phyloP scores from a whole-genome alignment of 2,113 vertebrate species.

The Terrapene triunguis region DNA sequence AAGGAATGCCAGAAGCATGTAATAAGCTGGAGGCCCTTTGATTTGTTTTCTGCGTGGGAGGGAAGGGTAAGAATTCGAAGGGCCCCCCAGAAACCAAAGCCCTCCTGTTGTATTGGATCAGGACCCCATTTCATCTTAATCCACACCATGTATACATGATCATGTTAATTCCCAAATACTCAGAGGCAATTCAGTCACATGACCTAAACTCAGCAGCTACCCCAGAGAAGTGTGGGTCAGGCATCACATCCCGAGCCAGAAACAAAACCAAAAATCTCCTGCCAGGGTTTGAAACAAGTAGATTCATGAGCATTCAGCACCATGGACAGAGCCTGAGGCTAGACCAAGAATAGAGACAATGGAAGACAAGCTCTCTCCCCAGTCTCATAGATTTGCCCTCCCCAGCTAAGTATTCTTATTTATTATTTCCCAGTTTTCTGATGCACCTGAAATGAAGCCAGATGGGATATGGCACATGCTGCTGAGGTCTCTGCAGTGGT shows the following conservation, averaged over 20 bases:
- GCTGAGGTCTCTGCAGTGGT: not conserved
- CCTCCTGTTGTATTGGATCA: not conserved
- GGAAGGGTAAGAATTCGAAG: not conserved
- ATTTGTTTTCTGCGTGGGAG: not conserved
- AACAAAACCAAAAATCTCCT: not conserved
- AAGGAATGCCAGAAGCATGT: not conserved
- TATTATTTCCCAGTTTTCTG: not conserved
- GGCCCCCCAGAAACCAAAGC: not conserved
- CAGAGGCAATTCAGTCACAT: not conserved
- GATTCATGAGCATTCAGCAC: not conserved
- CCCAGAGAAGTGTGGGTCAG: not conserved
- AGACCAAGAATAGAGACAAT: not conserved
- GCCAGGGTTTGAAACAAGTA: not conserved
- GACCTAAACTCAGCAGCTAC: not conserved
- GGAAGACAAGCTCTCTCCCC: fast-evolving
- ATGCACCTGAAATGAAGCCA: not conserved
- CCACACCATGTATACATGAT: not conserved
- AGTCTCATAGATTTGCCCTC: not conserved
- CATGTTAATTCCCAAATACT: not conserved
- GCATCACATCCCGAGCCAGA: not conserved
- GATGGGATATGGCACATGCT: not conserved
- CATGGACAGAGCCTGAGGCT: not conserved
- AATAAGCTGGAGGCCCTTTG: not conserved
- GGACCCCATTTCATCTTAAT: not conserved
- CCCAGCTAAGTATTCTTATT: not conserved